Evolutionary conservation across 2,797 vertebrate species (phyloP).

Genomic region (Oophaga sylvatica): DNA sequence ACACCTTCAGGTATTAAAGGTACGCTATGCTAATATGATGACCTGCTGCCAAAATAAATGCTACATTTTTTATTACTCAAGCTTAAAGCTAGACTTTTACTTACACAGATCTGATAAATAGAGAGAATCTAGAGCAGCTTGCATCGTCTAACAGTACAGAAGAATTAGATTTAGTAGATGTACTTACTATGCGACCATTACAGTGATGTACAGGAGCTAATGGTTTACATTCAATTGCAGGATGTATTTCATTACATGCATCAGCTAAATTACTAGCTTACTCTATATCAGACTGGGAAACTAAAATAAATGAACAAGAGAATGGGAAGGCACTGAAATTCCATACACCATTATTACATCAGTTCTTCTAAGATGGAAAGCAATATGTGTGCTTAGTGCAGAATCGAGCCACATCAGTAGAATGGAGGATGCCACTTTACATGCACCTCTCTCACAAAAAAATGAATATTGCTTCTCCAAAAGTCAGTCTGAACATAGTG

Average conservation of each 20-base stretch:
- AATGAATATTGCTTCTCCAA: not conserved
- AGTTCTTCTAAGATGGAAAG: not conserved
- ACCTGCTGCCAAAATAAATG: not conserved
- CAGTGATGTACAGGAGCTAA: constrained; percentile 9
- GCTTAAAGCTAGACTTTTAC: not conserved
- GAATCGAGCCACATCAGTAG: not conserved
- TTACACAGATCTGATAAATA: not conserved
- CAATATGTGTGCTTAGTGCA: not conserved
- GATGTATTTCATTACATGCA: constrained; percentile 18
- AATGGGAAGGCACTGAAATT: not conserved
- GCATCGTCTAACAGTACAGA: not conserved
- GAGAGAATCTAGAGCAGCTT: not conserved
- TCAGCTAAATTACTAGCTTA: constrained; percentile 13
- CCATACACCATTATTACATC: not conserved
- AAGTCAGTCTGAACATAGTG: not conserved
- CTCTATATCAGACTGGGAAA: not conserved
- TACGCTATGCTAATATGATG: not conserved
- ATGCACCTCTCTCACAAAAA: not conserved
- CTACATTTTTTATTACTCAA: not conserved
- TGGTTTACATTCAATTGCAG: not conserved
- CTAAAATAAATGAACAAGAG: not conserved
- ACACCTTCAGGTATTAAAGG: not conserved
- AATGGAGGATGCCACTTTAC: not conserved
- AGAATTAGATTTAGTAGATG: not conserved
- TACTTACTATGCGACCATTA: not conserved